Evolutionary conservation across 2,888 invertebrate genomes (phyloP), one percentile per base, ranked within the genome.

Genomic region (Lepidocyrtinus sp.): DNA sequence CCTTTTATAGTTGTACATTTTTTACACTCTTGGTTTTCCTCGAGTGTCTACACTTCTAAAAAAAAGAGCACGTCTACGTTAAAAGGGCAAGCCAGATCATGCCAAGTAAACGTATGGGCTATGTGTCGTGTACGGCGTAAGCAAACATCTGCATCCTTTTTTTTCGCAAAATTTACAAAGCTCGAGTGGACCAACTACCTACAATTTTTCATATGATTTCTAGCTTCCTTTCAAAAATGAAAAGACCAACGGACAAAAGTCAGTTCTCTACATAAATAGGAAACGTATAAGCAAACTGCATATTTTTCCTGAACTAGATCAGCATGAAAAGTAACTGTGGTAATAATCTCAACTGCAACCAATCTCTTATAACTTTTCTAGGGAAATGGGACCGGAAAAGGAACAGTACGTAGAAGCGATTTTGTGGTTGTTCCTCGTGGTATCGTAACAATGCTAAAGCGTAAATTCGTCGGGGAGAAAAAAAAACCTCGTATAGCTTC

Each of bases 371-470:
- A 79, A 36, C 69, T 70, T 74, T 79, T 79, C 25, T 70, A 73
- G 74, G 79, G 79, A 79, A 79, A 79, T 74, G 74, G 74, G 70
- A 79, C 79, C 79, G 79, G 79, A 79, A 79, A 74, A 67, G 65
- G 74, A 74, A 70, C 22, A 79, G 21, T 21, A 74, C 64, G 74
- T 73, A 68, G 78, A 73, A 70, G 74, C 79, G 64, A 79, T 79
- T 79, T 79, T 79, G 70, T 63, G 70, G 68, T 69, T 55, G 59
- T 59, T 59, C 5, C n/a, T n/a, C 22, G 59, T 59, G 59, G 59
- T 21, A 59, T 59, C n/a, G 22, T 59, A 59, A 59, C 59, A 59
- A 59, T 59, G 59, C 2, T 21, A 59, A 59, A 2, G 19, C 22
- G 59, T 59, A 59, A n/a, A n/a, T 50, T 50, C 50, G 17, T 50